phyloP scores from a whole-genome alignment of 2,797 vertebrate species.

The Cheirogaleus major region DNA sequence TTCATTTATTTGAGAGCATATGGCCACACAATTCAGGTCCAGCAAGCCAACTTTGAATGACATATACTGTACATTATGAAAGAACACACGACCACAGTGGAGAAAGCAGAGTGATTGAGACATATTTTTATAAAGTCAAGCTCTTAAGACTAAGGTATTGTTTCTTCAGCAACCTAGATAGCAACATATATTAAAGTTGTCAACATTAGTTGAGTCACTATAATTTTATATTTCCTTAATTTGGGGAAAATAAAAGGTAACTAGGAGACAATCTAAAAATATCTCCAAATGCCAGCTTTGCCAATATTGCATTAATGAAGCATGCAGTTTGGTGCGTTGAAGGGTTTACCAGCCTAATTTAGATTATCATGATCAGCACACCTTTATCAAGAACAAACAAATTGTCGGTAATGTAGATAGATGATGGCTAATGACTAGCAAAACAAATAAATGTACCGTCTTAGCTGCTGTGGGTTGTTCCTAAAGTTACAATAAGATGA shows the following conservation, averaged over 20 bases:
- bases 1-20: not conserved
- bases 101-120: not conserved
- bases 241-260: not conserved
- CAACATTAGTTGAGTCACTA: not conserved
- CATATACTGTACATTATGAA: not conserved
- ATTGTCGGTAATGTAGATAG: not conserved
- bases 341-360: not conserved
- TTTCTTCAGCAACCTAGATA: not conserved
- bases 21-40: not conserved
- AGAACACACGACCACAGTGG: not conserved
- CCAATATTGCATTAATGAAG: not conserved
- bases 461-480: not conserved
- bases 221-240: conserved; percentile 12
- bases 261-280: conserved; percentile 22
- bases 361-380: not conserved
- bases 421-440: not conserved
- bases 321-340: not conserved
- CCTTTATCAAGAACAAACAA: not conserved
- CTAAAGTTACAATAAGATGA: not conserved
- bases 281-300: not conserved
- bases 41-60: not conserved
- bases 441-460: not conserved
- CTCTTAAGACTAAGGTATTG: not conserved
- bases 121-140: not conserved
- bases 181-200: not conserved